Evolutionary conservation across 64 coral and sea anemone genomes (phyloP).

Genomic region (Catalaphyllia jardinei): DNA sequence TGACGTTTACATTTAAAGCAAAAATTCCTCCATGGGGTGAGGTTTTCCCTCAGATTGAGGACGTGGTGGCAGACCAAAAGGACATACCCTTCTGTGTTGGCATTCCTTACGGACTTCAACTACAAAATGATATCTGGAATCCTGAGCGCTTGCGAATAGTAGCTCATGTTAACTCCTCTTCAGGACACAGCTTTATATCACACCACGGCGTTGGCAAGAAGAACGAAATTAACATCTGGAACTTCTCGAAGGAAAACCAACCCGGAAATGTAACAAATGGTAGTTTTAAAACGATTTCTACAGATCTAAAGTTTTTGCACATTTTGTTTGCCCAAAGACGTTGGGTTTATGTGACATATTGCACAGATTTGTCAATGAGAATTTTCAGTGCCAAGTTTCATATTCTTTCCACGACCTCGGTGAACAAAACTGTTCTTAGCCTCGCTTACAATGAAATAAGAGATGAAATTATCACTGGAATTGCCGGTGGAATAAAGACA

Average conservation of each 20-base stretch:
- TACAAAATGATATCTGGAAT: conserved; percentile 74
- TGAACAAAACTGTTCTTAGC: conserved; percentile 73
- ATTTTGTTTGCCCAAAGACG: conserved; percentile 70
- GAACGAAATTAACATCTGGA: conserved; percentile 88
- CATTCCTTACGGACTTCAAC: conserved; percentile 90
- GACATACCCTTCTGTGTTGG: conserved; percentile 49
- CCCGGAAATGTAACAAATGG: conserved; percentile 27
- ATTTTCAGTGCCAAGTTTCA: conserved; percentile 84
- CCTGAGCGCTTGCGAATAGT: conserved; percentile 62
- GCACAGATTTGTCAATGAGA: conserved; percentile 69
- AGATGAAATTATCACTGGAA: conserved; percentile 86
- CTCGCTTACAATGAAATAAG: conserved; percentile 82
- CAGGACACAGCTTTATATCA: conserved; percentile 71
- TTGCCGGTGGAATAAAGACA: conserved; percentile 81
- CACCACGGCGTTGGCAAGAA: conserved; percentile 93
- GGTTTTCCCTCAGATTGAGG: conserved; percentile 41
- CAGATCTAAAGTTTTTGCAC: conserved; percentile 71
- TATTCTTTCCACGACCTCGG: conserved; percentile 56
- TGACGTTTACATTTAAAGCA: conserved; percentile 53
- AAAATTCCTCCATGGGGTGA: conserved; percentile 89
- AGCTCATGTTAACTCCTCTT: conserved; percentile 47
- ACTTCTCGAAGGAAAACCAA: conserved; percentile 64
- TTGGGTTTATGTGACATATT: conserved; percentile 73
- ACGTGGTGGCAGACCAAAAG: conserved; percentile 45
- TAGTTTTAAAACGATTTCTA: conserved; percentile 24